Evolutionary conservation across 2,888 invertebrate species (phyloP).

Genomic region (Drosophila kokeensis): DNA sequence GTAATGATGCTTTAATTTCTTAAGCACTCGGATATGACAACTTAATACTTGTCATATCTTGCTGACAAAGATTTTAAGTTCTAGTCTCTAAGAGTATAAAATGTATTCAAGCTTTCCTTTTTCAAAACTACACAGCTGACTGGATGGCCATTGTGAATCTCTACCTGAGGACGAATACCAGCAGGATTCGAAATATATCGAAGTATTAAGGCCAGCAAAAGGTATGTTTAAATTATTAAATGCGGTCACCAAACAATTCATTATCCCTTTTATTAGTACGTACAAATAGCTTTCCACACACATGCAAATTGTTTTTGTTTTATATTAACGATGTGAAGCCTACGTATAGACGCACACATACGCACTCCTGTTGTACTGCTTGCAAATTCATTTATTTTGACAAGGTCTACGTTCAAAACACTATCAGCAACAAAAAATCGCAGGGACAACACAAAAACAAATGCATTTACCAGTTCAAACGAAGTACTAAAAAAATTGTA

Average conservation of each 20-base stretch:
- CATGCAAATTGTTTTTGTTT: slow-evolving; percentile 19
- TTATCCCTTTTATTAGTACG: not conserved
- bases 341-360: not conserved
- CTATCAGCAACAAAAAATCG: slow-evolving; percentile 55
- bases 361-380: slow-evolving; percentile 19
- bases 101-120: not conserved
- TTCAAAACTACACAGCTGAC: not conserved
- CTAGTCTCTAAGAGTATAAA: not conserved
- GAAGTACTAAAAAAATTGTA: slow-evolving; percentile 19
- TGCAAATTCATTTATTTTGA: slow-evolving; percentile 71
- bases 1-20: not conserved
- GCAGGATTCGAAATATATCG: not conserved
- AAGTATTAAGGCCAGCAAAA: not conserved
- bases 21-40: not conserved
- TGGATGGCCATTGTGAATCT: not conserved
- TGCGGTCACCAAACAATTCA: not conserved
- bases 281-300: slow-evolving; percentile 1
- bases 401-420: slow-evolving; percentile 39
- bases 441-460: slow-evolving; percentile 52
- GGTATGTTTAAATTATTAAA: not conserved
- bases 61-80: not conserved
- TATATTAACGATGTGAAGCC: slow-evolving; percentile 26
- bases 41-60: not conserved
- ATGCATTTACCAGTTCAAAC: slow-evolving; percentile 62
- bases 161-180: not conserved